Evolutionary conservation across 2,113 vertebrate genomes (phyloP).

Genomic region (Montifringilla adamsi): DNA sequence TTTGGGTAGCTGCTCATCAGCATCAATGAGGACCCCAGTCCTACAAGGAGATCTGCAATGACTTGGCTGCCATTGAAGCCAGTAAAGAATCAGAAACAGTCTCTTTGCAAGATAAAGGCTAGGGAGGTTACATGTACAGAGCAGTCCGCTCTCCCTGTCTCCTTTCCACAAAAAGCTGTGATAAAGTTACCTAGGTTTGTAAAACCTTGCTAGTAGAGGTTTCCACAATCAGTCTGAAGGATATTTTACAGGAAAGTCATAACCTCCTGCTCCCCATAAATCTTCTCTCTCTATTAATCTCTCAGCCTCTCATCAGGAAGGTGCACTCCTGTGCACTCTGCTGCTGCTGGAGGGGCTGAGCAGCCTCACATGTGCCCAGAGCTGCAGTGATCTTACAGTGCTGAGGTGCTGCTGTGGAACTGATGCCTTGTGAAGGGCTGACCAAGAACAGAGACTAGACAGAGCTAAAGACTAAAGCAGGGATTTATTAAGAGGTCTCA

Average conservation of each 20-base stretch:
- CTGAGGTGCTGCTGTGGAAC: background rate
- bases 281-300: background rate
- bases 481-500: background rate
- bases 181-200: background rate
- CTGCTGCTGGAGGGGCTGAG: background rate
- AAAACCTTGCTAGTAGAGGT: fast-evolving
- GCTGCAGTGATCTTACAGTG: no score
- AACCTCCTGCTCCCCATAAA: background rate
- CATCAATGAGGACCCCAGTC: background rate
- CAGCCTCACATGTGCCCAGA: background rate
- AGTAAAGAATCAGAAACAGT: background rate
- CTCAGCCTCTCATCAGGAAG: background rate
- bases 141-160: background rate
- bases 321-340: background rate
- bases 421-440: background rate
- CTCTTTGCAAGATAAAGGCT: background rate
- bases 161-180: background rate
- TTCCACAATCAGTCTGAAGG: background rate
- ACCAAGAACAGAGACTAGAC: background rate
- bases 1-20: background rate
- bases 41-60: background rate
- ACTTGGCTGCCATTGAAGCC: background rate
- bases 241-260: background rate
- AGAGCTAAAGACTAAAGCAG: background rate
- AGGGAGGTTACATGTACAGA: background rate